phyloP scores from a whole-genome alignment of 2,113 vertebrate species.

The Sturnus vulgaris region DNA sequence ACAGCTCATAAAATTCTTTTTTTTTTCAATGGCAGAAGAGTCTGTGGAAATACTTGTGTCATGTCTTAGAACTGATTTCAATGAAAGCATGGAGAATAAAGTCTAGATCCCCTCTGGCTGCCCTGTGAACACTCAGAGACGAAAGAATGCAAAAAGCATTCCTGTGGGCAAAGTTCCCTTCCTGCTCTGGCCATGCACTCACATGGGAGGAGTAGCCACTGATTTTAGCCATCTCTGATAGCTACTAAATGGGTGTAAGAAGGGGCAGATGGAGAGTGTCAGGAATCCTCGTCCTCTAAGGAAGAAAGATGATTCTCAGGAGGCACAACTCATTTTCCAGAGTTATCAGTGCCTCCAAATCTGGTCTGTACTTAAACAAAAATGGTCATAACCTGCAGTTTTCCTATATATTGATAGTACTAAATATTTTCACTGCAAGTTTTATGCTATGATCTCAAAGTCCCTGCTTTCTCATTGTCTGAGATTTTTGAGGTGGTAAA shows the following conservation, averaged over 20 bases:
- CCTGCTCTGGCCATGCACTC: rapidly evolving
- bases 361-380: background rate
- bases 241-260: background rate
- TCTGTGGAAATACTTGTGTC: background rate
- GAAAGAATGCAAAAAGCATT: background rate
- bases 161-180: background rate
- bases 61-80: background rate
- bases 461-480: background rate
- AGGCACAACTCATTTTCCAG: background rate
- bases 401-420: background rate
- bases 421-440: background rate
- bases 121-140: background rate
- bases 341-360: background rate
- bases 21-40: background rate
- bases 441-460: background rate
- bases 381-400: background rate
- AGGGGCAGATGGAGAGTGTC: background rate
- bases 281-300: background rate
- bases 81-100: background rate
- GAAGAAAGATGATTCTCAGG: background rate
- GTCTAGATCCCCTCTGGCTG: background rate
- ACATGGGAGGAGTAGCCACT: background rate
- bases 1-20: background rate
- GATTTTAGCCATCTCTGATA: background rate
- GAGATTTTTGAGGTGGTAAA: background rate